phyloP scores from a whole-genome alignment of 2,113 vertebrate species.

The Trichomycterus rosablanca region DNA sequence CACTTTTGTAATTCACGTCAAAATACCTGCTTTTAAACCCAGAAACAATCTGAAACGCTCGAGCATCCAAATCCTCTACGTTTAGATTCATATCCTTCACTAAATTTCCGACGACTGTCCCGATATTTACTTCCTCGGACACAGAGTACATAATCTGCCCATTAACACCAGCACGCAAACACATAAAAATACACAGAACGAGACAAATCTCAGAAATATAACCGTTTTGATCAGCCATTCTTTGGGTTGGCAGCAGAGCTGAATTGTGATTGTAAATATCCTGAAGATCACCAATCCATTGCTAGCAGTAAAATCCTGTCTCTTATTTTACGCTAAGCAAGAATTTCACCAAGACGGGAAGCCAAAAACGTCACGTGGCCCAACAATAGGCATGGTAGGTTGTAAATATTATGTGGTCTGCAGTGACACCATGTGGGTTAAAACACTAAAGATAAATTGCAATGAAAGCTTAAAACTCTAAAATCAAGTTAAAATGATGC shows the following conservation, averaged over 20 bases:
- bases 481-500: neutral
- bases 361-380: neutral
- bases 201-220: neutral
- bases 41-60: slow-evolving; percentile 30
- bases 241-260: neutral
- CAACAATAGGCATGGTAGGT: neutral
- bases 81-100: slow-evolving; percentile 33
- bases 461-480: neutral
- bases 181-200: slow-evolving; percentile 4
- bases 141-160: slow-evolving; percentile 35
- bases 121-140: slow-evolving; percentile 31
- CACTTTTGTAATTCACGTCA: slow-evolving; percentile 30
- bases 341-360: neutral
- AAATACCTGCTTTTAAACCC: slow-evolving; percentile 29
- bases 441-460: neutral
- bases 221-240: slow-evolving; percentile 8
- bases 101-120: slow-evolving; percentile 33
- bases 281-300: neutral
- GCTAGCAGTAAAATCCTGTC: neutral
- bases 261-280: neutral
- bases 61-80: slow-evolving; percentile 21
- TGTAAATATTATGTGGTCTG: slow-evolving; percentile 11
- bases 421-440: slow-evolving; percentile 32
- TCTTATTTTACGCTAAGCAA: neutral
- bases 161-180: neutral